phyloP scores from a whole-genome alignment of 2,113 vertebrate species.

The Forbesichthys papilliferus region DNA sequence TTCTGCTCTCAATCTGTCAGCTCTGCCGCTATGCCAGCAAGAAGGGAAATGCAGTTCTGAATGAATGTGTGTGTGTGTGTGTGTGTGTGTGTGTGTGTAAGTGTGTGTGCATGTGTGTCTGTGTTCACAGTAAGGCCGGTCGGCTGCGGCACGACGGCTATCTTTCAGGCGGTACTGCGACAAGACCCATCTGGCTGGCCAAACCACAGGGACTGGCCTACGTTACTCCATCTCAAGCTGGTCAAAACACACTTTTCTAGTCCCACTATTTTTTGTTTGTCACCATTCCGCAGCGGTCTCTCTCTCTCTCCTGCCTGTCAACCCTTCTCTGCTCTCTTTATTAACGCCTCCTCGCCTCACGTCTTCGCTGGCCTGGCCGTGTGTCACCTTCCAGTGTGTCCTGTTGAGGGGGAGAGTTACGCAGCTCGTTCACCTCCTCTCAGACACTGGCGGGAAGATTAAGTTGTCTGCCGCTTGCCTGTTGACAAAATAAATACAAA shows the following conservation, averaged over 20 bases:
- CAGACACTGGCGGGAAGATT: slow-evolving; percentile 15
- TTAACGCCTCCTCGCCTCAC: too few relatives aligned
- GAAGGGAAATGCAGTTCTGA: slow-evolving; percentile 47
- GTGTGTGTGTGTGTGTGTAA: neutral
- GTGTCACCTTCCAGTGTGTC: too few relatives aligned
- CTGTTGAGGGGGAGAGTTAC: too few relatives aligned
- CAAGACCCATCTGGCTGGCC: slow-evolving; percentile 77
- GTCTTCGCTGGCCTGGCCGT: too few relatives aligned
- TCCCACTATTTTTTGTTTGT: too few relatives aligned
- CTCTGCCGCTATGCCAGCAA: slow-evolving; percentile 52
- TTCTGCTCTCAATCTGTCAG: slow-evolving; percentile 80
- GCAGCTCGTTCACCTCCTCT: too few relatives aligned
- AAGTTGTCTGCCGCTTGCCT: slow-evolving; percentile 37
- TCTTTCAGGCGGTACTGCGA: slow-evolving; percentile 73
- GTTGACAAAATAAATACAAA: neutral
- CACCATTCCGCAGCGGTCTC: too few relatives aligned
- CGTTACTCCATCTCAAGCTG: too few relatives aligned
- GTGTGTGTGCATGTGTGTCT: neutral
- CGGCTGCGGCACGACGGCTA: slow-evolving; percentile 49
- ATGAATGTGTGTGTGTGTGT: slow-evolving; percentile 1
- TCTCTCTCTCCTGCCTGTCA: too few relatives aligned
- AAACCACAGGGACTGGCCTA: slow-evolving; percentile 36
- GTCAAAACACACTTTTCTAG: too few relatives aligned
- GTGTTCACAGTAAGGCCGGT: neutral
- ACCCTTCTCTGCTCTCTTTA: too few relatives aligned